These are phyloP conservation scores for Dipus sagitta DNA, from an alignment of 2,797 vertebrate species.

Conservation along the genomic window DNA sequence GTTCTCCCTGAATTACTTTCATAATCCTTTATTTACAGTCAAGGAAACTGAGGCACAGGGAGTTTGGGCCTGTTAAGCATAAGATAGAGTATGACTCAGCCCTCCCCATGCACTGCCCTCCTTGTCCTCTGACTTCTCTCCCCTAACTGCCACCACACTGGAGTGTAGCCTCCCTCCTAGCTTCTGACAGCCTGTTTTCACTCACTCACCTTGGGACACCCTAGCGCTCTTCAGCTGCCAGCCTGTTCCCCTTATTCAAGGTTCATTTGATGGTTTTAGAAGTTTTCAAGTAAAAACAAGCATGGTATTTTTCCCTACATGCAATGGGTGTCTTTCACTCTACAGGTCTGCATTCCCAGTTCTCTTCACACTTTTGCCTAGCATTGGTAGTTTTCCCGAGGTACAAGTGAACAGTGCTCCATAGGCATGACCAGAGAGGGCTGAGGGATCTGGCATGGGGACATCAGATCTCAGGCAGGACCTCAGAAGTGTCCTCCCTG, in stretches of 20 bases:
- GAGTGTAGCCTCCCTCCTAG: accelerated
- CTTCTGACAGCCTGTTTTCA: accelerated
- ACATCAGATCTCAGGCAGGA: neutral
- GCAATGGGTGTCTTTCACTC: neutral
- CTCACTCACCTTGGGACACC: accelerated
- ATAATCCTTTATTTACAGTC: neutral
- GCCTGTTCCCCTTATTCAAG: neutral
- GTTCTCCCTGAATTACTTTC: accelerated
- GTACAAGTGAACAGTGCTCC: too few species aligned
- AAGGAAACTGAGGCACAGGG: neutral
- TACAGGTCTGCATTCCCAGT: neutral
- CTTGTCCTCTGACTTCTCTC: too few species aligned
- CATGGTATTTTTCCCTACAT: too few species aligned
- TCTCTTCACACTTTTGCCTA: neutral
- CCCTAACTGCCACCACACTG: accelerated
- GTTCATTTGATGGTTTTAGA: neutral
- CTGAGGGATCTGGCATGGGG: too few species aligned
- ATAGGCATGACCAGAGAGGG: neutral
- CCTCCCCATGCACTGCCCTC: accelerated
- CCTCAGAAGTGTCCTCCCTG: neutral
- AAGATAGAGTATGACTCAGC: accelerated
- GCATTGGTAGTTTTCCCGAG: too few species aligned
- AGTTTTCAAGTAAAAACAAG: neutral
- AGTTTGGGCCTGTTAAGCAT: neutral
- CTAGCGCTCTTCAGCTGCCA: neutral